These are phyloP conservation scores for Drosophila novamexicana DNA, from an alignment of 1,140 invertebrate species.

Conservation along the genomic window DNA sequence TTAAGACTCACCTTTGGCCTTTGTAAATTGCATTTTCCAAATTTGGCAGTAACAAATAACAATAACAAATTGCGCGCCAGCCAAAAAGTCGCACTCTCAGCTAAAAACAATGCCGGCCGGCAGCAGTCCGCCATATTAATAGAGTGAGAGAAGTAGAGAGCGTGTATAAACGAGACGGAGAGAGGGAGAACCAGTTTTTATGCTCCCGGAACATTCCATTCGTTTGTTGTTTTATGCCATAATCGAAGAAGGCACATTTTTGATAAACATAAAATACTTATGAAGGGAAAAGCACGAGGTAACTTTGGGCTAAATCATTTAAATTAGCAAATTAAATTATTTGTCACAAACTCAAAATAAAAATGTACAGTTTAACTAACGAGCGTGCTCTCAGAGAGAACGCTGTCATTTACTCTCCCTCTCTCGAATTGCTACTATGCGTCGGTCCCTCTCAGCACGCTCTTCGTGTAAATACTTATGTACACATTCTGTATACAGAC, in stretches of 20 bases:
- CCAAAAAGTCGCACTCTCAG: constrained; percentile 53
- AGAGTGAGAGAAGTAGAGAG: constrained; percentile 2
- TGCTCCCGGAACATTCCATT: constrained; percentile 41
- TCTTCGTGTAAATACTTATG: constrained; percentile 53
- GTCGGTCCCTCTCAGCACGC: constrained; percentile 23
- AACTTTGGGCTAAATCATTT: constrained; percentile 53
- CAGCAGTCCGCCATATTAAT: constrained; percentile 41
- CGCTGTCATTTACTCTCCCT: constrained; percentile 6
- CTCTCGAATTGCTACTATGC: constrained; percentile 7
- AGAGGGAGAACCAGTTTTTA: constrained; percentile 34
- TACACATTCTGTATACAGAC: constrained; percentile 50
- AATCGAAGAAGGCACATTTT: constrained; percentile 52
- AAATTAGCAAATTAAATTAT: constrained; percentile 74
- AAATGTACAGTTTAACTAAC: constrained; percentile 79
- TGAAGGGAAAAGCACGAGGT: constrained; percentile 8
- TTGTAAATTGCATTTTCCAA: constrained; percentile 42
- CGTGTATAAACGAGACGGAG: not conserved
- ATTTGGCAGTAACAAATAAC: constrained; percentile 31
- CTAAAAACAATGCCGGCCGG: constrained; percentile 72
- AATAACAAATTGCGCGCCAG: constrained; percentile 44
- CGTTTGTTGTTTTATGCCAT: constrained; percentile 38
- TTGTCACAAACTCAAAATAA: constrained; percentile 70
- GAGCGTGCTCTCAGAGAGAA: constrained; percentile 9
- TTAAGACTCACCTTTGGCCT: constrained; percentile 46
- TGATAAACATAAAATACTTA: constrained; percentile 65